Evolutionary conservation across 1,140 invertebrate genomes (phyloP), one percentile per base, ranked within the genome.

Genomic region (Phortica variegata): DNA sequence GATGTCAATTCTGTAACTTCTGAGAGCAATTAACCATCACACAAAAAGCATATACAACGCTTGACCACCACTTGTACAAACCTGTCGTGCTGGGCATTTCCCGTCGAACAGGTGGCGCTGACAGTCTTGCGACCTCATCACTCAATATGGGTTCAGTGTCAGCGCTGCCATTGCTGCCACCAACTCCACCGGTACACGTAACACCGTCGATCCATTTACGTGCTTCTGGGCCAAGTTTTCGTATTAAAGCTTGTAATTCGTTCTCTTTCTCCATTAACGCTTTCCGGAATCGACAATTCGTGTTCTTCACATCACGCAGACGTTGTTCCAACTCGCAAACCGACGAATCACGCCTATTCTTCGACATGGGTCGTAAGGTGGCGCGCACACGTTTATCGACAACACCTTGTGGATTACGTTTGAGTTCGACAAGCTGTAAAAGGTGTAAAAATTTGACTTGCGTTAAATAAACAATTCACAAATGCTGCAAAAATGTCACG

Each of bases 391-490:
- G 77, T 58, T 90, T 89, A 65, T 92, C 90, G 36, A 90, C 86
- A 4, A 84, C 84, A 2, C 90, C 89, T 59, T 88, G 87, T 2
- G 92, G 91, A 80, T 95, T 95, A 52, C 91, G 82, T 56, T 88
- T 85, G 18, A 96, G 79, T 78, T 96, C 93, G 54, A 96, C 83
- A 17, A 94, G 77, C 91, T 94, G 77, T 8, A 78, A 78, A 19
- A 9, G 38, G 38, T n/a, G n/a, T n/a, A n/a, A n/a, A n/a, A n/a
- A n/a, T n/a, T n/a, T n/a, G n/a, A n/a, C n/a, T n/a, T n/a, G n/a
- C n/a, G n/a, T n/a, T n/a, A n/a, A n/a, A n/a, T n/a, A n/a, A n/a
- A n/a, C n/a, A n/a, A n/a, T n/a, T n/a, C n/a, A n/a, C n/a, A n/a
- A n/a, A n/a, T n/a, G n/a, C n/a, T n/a, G n/a, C n/a, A n/a, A n/a